phyloP scores from a whole-genome alignment of 2,888 invertebrate species.

The Coremacera marginata region DNA sequence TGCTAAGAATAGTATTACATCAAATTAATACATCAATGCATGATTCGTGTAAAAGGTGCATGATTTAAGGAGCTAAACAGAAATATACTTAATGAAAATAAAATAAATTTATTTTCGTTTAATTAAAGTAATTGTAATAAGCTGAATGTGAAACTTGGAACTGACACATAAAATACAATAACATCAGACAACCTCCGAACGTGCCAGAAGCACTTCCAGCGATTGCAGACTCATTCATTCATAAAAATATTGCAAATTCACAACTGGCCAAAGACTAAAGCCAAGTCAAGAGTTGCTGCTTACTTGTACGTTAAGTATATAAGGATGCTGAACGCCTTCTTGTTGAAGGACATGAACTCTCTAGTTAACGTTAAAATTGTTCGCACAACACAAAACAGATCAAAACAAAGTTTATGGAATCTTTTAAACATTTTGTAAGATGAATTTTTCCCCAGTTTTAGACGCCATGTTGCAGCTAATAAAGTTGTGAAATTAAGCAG shows the following conservation, averaged over 20 bases:
- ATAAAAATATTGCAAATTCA: neutral
- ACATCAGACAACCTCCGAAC: neutral
- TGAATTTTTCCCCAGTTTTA: neutral
- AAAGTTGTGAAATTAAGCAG: neutral
- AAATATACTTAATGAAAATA: too few relatives aligned
- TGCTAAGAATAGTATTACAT: too few relatives aligned
- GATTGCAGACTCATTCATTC: conserved; percentile 14
- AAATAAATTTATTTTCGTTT: too few relatives aligned
- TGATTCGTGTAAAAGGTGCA: too few relatives aligned
- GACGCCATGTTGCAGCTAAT: neutral
- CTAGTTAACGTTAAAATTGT: neutral
- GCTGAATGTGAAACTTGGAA: neutral
- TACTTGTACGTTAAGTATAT: neutral
- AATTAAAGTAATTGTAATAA: too few relatives aligned
- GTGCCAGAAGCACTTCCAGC: neutral
- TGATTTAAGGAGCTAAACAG: too few relatives aligned
- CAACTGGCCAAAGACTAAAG: neutral
- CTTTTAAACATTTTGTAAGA: neutral
- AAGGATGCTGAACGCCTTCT: neutral
- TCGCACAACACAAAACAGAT: neutral
- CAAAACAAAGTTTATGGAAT: conserved; percentile 2
- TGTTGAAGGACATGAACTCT: neutral
- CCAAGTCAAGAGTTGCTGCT: neutral
- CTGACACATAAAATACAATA: conserved; percentile 25
- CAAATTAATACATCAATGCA: too few relatives aligned